Percentiles rank a stretch among this genome's conserved stretches.
phyloP scores from a whole-genome alignment of 2,888 invertebrate genomes.

The Tuberolachnus salignus region DNA sequence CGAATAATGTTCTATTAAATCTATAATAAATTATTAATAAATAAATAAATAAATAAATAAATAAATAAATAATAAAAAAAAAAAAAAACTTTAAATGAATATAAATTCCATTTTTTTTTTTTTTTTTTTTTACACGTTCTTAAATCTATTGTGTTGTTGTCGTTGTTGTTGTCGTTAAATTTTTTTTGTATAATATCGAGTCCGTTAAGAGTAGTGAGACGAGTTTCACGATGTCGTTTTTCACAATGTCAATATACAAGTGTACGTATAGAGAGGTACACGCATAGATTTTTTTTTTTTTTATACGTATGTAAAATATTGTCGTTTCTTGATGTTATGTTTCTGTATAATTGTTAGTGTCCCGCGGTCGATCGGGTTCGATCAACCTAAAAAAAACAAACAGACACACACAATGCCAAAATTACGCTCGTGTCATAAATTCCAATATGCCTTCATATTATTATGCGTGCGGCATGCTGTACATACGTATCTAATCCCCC shows the following conservation, averaged over 20 bases:
- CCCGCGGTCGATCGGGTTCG: conserved; percentile 54
- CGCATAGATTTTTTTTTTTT: background rate
- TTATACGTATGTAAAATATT: background rate
- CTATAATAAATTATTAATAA: conserved; percentile 54
- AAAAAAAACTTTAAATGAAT: conserved; percentile 54
- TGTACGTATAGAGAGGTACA: background rate
- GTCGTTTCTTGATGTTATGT: conserved; percentile 56
- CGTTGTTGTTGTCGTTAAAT: background rate
- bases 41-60: conserved; percentile 55
- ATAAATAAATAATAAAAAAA: conserved; percentile 53
- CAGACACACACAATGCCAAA: conserved; percentile 56
- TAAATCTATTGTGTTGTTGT: conserved; percentile 34
- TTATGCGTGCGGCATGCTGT: conserved; percentile 35
- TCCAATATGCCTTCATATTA: conserved; percentile 10
- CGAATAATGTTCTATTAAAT: conserved; percentile 19
- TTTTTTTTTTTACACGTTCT: conserved; percentile 55
- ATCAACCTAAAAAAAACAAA: conserved; percentile 56
- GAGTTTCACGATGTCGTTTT: conserved; percentile 53
- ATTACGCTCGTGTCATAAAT: conserved; percentile 52
- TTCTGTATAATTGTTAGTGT: conserved; percentile 52
- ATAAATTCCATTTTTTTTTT: conserved; percentile 43
- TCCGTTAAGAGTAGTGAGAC: conserved; percentile 45
- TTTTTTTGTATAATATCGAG: conserved; percentile 39
- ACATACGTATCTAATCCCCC: background rate
- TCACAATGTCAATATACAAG: conserved; percentile 50